Evolutionary conservation across 2,888 invertebrate species (phyloP).

Genomic region (Folsomia candida): DNA sequence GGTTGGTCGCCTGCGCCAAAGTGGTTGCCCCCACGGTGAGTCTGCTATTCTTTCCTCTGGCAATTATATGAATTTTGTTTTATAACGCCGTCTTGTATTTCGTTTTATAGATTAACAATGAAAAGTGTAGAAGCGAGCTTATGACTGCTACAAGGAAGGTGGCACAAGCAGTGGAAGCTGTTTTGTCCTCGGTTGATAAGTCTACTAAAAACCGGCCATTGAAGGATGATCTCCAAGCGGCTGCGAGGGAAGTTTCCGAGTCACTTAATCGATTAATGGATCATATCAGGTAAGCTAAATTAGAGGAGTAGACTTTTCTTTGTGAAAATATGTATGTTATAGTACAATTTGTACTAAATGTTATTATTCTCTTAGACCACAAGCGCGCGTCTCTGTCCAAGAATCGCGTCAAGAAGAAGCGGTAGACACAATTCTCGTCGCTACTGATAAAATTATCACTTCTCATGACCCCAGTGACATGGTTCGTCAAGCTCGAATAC

Average conservation of each 20-base stretch:
- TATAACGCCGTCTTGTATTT: too few relatives aligned
- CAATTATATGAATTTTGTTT: neutral
- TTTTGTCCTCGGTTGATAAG: slow-evolving; percentile 78
- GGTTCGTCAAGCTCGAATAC: slow-evolving; percentile 84
- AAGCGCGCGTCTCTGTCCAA: slow-evolving; percentile 55
- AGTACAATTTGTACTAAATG: neutral
- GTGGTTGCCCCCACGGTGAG: slow-evolving; percentile 81
- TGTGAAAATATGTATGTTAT: neutral
- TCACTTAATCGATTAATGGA: slow-evolving; percentile 85
- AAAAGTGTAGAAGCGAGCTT: slow-evolving; percentile 71
- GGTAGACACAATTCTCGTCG: slow-evolving; percentile 84
- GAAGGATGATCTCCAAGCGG: slow-evolving; percentile 71
- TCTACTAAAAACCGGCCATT: slow-evolving; percentile 68
- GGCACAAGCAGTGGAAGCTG: slow-evolving; percentile 82
- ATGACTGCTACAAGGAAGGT: slow-evolving; percentile 90
- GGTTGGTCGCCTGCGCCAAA: slow-evolving; percentile 95
- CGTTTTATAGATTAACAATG: slow-evolving; percentile 42
- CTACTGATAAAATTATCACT: slow-evolving; percentile 82
- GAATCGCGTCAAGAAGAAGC: slow-evolving; percentile 73
- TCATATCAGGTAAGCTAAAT: slow-evolving; percentile 70
- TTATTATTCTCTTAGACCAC: slow-evolving; percentile 43
- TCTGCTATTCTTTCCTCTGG: slow-evolving; percentile 60
- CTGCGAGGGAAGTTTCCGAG: slow-evolving; percentile 82
- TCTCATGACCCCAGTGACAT: slow-evolving; percentile 87
- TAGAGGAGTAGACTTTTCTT: neutral